Evolutionary conservation across 2,113 vertebrate species (phyloP).

Genomic region (Rhinolophus ferrumequinum): DNA sequence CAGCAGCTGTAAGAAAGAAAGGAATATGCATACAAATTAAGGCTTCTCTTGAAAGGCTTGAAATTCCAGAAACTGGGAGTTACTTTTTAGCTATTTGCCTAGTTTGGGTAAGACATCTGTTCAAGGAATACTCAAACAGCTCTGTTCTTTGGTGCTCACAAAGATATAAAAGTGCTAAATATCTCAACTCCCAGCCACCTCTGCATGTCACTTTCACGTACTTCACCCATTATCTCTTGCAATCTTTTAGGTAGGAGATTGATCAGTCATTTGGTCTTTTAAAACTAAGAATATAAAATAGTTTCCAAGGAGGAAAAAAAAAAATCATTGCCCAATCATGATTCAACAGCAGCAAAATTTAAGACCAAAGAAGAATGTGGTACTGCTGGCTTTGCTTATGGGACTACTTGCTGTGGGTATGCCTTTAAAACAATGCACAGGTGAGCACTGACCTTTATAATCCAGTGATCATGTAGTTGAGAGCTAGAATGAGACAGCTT

Average conservation of each 20-base stretch:
- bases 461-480: slow-evolving; percentile 71
- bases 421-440: slow-evolving; percentile 81
- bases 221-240: background rate
- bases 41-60: background rate
- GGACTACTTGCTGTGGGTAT: slow-evolving; percentile 77
- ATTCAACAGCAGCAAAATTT: slow-evolving; percentile 68
- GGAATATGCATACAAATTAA: slow-evolving; percentile 1
- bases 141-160: slow-evolving; percentile 8
- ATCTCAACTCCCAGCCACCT: background rate
- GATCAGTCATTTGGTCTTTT: slow-evolving; percentile 25
- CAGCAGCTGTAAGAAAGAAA: slow-evolving; percentile 9
- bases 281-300: slow-evolving; percentile 50
- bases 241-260: slow-evolving; percentile 36
- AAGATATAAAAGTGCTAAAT: background rate
- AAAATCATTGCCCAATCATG: slow-evolving; percentile 29
- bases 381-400: slow-evolving; percentile 74
- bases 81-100: background rate
- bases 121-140: background rate
- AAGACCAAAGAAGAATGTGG: slow-evolving; percentile 68
- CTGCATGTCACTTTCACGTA: background rate
- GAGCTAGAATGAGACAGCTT: slow-evolving; percentile 73
- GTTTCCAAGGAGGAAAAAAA: slow-evolving; percentile 46
- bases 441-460: slow-evolving; percentile 84
- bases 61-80: slow-evolving; percentile 24
- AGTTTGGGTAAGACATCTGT: background rate